Conservation (phyloP, 2,888 invertebrate species). For the Eulithis testata region DNA sequence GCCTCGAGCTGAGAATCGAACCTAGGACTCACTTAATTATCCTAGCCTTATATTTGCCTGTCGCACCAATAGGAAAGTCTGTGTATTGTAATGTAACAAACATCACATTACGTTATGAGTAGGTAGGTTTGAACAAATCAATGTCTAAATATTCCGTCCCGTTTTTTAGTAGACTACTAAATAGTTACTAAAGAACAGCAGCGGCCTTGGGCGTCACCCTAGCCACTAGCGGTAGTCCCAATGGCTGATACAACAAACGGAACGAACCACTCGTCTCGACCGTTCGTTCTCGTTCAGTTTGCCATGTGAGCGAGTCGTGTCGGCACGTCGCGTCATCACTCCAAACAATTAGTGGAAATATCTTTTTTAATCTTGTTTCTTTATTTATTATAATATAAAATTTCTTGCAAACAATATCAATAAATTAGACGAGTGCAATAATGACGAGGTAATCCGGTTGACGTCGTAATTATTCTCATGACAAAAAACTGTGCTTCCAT, state of each 20-base stretch:
- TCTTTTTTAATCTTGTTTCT: too few relatives aligned
- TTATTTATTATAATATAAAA: too few relatives aligned
- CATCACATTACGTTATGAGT: too few relatives aligned
- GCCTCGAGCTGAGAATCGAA: too few relatives aligned
- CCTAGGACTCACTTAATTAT: too few relatives aligned
- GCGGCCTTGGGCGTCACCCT: conserved; percentile 3
- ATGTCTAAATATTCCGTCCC: too few relatives aligned
- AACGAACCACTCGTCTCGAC: not conserved
- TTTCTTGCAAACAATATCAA: not conserved
- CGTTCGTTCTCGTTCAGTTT: conserved; percentile 1
- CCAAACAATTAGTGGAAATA: not conserved
- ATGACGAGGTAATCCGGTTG: conserved; percentile 3
- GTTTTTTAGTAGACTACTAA: too few relatives aligned
- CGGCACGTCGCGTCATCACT: not conserved
- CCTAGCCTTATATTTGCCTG: too few relatives aligned
- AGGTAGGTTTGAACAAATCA: too few relatives aligned
- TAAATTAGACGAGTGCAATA: not conserved
- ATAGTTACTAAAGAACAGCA: not conserved
- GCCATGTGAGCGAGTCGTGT: not conserved
- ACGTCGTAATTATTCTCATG: not conserved
- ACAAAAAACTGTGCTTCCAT: not conserved
- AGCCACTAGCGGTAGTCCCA: conserved; percentile 6
- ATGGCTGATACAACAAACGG: not conserved
- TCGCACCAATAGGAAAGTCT: too few relatives aligned
- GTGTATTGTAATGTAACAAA: too few relatives aligned